Evolutionary conservation across 2,888 invertebrate genomes (phyloP).

Genomic region (Sepiola atlantica): DNA sequence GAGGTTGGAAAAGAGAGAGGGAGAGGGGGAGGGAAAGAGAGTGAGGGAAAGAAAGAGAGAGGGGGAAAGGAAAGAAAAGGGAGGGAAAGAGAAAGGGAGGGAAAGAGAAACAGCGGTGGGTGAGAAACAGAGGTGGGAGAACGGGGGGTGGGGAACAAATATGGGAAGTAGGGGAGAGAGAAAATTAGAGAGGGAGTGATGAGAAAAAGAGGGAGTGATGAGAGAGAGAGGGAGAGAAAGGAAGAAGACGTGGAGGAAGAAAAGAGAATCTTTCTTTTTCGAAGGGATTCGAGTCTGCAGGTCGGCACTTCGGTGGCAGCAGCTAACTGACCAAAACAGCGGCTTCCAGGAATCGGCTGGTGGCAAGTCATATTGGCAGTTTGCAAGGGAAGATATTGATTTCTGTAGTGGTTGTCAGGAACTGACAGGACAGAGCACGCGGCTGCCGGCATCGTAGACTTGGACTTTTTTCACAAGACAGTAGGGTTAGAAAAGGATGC

Average conservation of each 20-base stretch:
- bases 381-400: conserved; percentile 32
- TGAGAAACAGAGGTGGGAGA: not conserved
- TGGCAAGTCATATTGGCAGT: conserved; percentile 12
- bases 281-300: not conserved
- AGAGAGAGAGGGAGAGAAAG: not conserved
- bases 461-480: not conserved
- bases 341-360: conserved; percentile 32
- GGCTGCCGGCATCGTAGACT: not conserved
- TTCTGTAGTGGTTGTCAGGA: conserved; percentile 32
- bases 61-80: not conserved
- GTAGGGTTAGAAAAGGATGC: not conserved
- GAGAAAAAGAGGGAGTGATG: not conserved
- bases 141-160: not conserved
- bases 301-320: not conserved
- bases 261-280: not conserved
- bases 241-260: not conserved
- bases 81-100: not conserved
- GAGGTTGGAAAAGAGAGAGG: not conserved
- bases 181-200: not conserved
- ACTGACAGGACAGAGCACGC: conserved; percentile 1
- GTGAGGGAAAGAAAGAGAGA: not conserved
- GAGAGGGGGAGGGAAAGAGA: not conserved
- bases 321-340: not conserved
- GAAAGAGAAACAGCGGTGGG: not conserved
- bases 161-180: not conserved